Base-by-base conservation (phyloP, 2,113 vertebrate genomes). In the Symphodus melops region DNA sequence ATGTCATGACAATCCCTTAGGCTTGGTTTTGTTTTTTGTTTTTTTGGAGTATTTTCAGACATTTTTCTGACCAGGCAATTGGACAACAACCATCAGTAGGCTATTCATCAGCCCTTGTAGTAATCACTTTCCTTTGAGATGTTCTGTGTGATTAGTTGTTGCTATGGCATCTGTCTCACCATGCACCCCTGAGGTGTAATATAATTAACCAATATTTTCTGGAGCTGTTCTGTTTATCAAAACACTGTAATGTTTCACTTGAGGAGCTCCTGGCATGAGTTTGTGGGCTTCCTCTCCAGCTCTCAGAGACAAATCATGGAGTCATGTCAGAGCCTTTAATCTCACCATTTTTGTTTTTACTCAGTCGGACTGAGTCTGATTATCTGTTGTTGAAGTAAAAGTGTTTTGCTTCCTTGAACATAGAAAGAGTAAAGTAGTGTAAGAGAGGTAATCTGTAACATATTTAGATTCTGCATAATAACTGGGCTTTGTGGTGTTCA, bases 101-200 rank as follows among this genome's bases (percentile, higher is more conserved):
- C n/a, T n/a, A n/a, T 33, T 49, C 1, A 3, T 56, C 49, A 51
- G 33, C 41, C 19, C 51, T 5, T 5, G 11, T 56, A 70, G 21
- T 56, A 28, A 48, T 17, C 62, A 54, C 19, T 36, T 10, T 21
- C 63, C 60, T 49, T 39, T 76, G 11, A 46, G 57, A 69, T 25
- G 37, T 9, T 72, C 21, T 42, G 28, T 65, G 53, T 65, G 58
- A 80, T 68, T 56, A 33, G 28, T 33, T 80, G 52, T 52, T 42
- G 44, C 67, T 8, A 2, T 3, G 12, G 59, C 16, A 44, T 73
- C 54, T 9, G 41, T 68, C 53, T 44, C 23, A 60, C 8, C 3
- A 16, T 36, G 72, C 53, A 65, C 78, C 49, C 28, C 67, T 33
- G 61, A 75, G 48, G 67, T 49, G 49, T 42, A 14, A 55, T 20